Base-by-base conservation (phyloP, 2,888 invertebrate genomes). In the Synanthedon vespiformis region DNA sequence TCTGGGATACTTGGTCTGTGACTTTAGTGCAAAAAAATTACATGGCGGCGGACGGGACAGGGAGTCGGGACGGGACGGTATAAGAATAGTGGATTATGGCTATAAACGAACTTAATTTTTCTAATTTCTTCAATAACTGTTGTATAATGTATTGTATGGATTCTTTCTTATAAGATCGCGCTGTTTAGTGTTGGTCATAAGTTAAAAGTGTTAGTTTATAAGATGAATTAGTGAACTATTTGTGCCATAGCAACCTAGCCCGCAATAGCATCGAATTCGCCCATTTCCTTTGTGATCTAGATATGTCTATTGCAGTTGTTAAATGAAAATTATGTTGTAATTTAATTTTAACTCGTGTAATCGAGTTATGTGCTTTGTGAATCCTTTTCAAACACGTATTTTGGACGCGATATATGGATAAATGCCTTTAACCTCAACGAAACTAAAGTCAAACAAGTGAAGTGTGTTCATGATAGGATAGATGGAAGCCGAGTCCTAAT, bases 251-350 rank as follows among this genome's bases (percentile, higher is more conserved):
- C 18, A 48, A 48, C 48, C n/a, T 14, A 44, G 14, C 47, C n/a
- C 14, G n/a, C 14, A n/a, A 14, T 63, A 67, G 64, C 67, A 63
- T 64, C 62, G 67, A 64, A 64, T 70, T 70, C 71, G 64, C 70
- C 73, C 74, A 70, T 80, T 84, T 86, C 80, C 86, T 87, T 87
- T 87, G 86, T 86, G 85, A 80, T 80, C 76, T 74, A 74, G 70
- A 64, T 80, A 72, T 58, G 6, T 13, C 44, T 44, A 63, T 22
- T 18, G 12, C 16, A 48, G 48, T 48, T 44, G 14, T 10, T 14
- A 44, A 44, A 14, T 44, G 5, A 44, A 14, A 14, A 44, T 44
- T 40, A 64, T 34, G 8, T 34, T 34, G 34, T 34, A 34, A 34
- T 34, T 34, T 34, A 34, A 68, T 67, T 69, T 69, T 60, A 56